phyloP scores from a whole-genome alignment of 1,140 invertebrate genomes.

The Neotoxoptera formosana region DNA sequence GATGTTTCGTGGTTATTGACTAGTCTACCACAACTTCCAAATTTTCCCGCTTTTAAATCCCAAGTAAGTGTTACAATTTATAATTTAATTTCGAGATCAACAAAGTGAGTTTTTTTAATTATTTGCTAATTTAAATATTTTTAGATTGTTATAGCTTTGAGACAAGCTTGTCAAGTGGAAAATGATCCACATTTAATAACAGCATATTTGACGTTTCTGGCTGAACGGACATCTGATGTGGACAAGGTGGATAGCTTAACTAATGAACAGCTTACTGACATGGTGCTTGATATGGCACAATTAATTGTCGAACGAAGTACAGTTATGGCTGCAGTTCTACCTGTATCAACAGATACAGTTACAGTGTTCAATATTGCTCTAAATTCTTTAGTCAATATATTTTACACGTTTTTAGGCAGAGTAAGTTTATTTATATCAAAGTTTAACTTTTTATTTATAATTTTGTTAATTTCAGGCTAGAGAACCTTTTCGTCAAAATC shows the following conservation, averaged over 20 bases:
- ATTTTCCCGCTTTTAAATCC: slow-evolving; percentile 74
- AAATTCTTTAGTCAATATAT: slow-evolving; percentile 79
- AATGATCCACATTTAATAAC: slow-evolving; percentile 85
- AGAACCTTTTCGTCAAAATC: slow-evolving; percentile 66
- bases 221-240: slow-evolving; percentile 63
- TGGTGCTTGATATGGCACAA: slow-evolving; percentile 84
- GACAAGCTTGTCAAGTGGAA: slow-evolving; percentile 89
- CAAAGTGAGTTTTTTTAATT: not conserved
- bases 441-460: not conserved
- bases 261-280: slow-evolving; percentile 66
- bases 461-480: slow-evolving; percentile 62
- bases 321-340: slow-evolving; percentile 84
- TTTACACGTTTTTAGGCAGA: slow-evolving; percentile 78
- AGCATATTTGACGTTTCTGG: slow-evolving; percentile 88
- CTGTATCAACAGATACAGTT: slow-evolving; percentile 67
- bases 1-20: slow-evolving; percentile 77
- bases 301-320: slow-evolving; percentile 92
- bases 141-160: slow-evolving; percentile 70
- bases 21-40: slow-evolving; percentile 76
- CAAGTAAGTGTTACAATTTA: slow-evolving; percentile 64
- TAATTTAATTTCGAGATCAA: not conserved
- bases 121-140: slow-evolving; percentile 40
- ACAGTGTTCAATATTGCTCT: slow-evolving; percentile 71
- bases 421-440: slow-evolving; percentile 64
- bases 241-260: slow-evolving; percentile 33